phyloP scores from a whole-genome alignment of 2,797 vertebrate genomes.

The Danio kyathit region DNA sequence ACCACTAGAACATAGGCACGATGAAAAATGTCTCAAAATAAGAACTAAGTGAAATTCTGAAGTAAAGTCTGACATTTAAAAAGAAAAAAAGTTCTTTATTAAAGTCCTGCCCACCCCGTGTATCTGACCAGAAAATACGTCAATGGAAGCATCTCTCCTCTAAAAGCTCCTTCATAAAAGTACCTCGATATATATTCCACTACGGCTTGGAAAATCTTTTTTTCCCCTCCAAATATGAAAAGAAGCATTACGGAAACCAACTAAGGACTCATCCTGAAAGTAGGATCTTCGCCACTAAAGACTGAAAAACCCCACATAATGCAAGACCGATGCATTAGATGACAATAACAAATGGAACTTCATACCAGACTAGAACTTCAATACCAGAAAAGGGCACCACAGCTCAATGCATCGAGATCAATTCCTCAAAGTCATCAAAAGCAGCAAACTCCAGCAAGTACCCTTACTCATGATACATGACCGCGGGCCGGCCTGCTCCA shows the following conservation, averaged over 20 bases:
- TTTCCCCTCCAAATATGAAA: conserved; percentile 13
- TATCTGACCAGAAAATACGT: not conserved
- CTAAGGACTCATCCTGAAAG: conserved; percentile 26
- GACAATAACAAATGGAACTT: not conserved
- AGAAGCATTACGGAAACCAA: conserved; percentile 1
- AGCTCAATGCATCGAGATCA: not conserved
- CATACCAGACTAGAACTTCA: not conserved
- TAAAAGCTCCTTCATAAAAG: conserved; percentile 24
- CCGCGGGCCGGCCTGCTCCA: conserved; percentile 43
- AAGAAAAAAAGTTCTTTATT: not conserved
- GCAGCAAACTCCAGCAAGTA: conserved; percentile 24
- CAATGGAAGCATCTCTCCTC: not conserved
- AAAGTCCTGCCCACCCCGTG: too few relatives aligned
- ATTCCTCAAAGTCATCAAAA: conserved; percentile 9
- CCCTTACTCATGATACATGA: conserved; percentile 8
- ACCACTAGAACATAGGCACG: too few relatives aligned
- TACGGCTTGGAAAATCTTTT: not conserved
- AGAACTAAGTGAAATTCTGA: not conserved
- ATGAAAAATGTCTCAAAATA: conserved; percentile 1
- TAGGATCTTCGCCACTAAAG: not conserved
- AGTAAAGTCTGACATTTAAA: not conserved
- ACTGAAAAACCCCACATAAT: not conserved
- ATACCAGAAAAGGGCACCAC: not conserved
- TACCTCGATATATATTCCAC: not conserved
- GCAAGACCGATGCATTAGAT: not conserved